Base-by-base conservation (phyloP, 2,888 invertebrate genomes). In the Coelogynopora nodosa region DNA sequence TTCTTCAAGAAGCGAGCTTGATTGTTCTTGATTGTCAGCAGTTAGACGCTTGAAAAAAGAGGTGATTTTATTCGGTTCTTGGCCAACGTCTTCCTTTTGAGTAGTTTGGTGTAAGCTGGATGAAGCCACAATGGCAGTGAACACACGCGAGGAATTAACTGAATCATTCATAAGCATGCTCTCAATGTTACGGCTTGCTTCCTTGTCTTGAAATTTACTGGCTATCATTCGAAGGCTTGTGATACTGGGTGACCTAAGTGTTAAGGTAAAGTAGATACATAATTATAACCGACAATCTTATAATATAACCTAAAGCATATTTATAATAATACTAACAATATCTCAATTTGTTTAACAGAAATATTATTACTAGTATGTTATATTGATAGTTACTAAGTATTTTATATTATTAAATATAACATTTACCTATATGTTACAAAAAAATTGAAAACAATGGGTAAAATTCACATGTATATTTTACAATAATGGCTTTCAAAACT, bases 141-240 rank as follows among this genome's bases (percentile, higher is more conserved):
- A 27, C 29, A 82, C n/a, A 2, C n/a, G 27, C 10, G 82, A 82
- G 10, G 23, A 29, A 5, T 10, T 74, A 2, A 26, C 18, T 5
- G 74, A 5, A 2, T 74, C 27, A n/a, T n/a, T n/a, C 27, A n/a
- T 26, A 5, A 82, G 23, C 82, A 82, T 82, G 18, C 2, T 18
- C 82, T 31, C 27, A 31, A 82, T 82, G 82, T 82, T 82, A 26
- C 30, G 2, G 29, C 31, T 31, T 30, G 82, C 1, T 82, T 82
- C 30, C 1, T 29, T 2, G 1, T 82, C 30, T 30, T 31, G 31
- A 82, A 82, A 82, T 31, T 82, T 82, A 30, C 29, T 31, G 5
- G 82, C 82, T 30, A 31, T 18, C 13, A 82, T 30, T 82, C 82
- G 30, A 23, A 82, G 82, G 26, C 82, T n/a, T 27, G 82, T 82